Evolutionary conservation across 2,113 vertebrate species (phyloP).

Genomic region (Kryptolebias marmoratus): DNA sequence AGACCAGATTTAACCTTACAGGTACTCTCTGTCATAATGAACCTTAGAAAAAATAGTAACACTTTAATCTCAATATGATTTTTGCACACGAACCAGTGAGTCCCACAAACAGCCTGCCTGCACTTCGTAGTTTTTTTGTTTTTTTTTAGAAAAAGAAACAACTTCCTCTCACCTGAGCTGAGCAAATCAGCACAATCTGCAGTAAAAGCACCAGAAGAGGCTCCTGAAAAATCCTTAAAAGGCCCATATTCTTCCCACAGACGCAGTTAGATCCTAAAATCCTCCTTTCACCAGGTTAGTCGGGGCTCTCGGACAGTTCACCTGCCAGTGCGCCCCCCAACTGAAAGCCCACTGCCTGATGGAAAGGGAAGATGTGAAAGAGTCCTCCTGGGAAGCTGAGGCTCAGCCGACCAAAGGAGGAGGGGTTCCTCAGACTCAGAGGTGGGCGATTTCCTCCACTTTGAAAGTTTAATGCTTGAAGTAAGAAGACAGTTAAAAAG

Average conservation of each 20-base stretch:
- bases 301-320: constrained; percentile 58
- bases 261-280: constrained; percentile 44
- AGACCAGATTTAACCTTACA: background rate
- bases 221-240: constrained; percentile 34
- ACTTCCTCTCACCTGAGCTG: constrained; percentile 88
- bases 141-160: background rate
- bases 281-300: constrained; percentile 58
- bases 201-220: constrained; percentile 82
- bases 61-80: background rate
- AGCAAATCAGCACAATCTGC: constrained; percentile 83
- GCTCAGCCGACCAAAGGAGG: constrained; percentile 76
- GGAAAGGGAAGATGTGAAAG: constrained; percentile 63
- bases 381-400: constrained; percentile 62
- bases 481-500: background rate
- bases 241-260: constrained; percentile 80
- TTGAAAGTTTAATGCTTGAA: background rate
- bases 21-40: background rate
- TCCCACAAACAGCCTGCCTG: background rate
- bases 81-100: background rate
- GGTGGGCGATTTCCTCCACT: constrained; percentile 1
- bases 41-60: background rate
- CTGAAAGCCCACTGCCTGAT: constrained; percentile 62
- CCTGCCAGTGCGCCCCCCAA: constrained; percentile 59
- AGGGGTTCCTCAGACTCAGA: constrained; percentile 6
- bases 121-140: too few species aligned